Evolutionary conservation across 2,797 vertebrate species (phyloP).

Genomic region (Thaleichthys pacificus): DNA sequence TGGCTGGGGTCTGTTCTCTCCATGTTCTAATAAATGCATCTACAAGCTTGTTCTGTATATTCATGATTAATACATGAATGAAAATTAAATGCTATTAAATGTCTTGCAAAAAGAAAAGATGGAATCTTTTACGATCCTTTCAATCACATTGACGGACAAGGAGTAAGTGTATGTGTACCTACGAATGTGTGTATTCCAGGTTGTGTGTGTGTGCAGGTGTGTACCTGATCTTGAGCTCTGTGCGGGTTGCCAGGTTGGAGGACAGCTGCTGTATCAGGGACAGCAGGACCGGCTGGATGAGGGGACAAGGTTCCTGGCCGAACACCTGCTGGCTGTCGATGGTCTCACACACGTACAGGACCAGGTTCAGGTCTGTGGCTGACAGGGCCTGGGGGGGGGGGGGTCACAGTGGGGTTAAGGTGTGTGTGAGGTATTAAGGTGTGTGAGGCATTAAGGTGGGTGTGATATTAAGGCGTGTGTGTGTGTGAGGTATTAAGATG

Average conservation of each 20-base stretch:
- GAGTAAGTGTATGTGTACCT: too few species aligned
- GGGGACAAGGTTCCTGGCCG: slow-evolving; percentile 88
- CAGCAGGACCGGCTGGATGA: slow-evolving; percentile 95
- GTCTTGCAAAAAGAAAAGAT: too few species aligned
- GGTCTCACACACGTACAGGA: slow-evolving; percentile 95
- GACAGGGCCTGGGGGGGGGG: slow-evolving; percentile 81
- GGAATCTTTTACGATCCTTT: too few species aligned
- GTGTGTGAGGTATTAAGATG: neutral
- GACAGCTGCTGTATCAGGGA: slow-evolving; percentile 98
- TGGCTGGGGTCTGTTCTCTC: too few species aligned
- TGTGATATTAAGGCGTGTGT: neutral
- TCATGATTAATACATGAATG: too few species aligned
- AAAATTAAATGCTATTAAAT: too few species aligned
- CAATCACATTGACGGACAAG: too few species aligned
- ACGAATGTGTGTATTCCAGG: neutral
- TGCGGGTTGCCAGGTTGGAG: slow-evolving; percentile 90
- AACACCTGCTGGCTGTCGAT: slow-evolving; percentile 96
- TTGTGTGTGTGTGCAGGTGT: slow-evolving; percentile 16
- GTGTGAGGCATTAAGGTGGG: neutral
- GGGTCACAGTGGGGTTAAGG: too few species aligned
- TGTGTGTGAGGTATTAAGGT: neutral
- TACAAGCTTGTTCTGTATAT: too few species aligned
- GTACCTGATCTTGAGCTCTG: slow-evolving; percentile 96
- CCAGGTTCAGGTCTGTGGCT: slow-evolving; percentile 93
- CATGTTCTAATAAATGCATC: too few species aligned